These are phyloP conservation scores for Crossocerus cetratus DNA, from an alignment of 2,888 invertebrate genomes.

Conservation along the genomic window DNA sequence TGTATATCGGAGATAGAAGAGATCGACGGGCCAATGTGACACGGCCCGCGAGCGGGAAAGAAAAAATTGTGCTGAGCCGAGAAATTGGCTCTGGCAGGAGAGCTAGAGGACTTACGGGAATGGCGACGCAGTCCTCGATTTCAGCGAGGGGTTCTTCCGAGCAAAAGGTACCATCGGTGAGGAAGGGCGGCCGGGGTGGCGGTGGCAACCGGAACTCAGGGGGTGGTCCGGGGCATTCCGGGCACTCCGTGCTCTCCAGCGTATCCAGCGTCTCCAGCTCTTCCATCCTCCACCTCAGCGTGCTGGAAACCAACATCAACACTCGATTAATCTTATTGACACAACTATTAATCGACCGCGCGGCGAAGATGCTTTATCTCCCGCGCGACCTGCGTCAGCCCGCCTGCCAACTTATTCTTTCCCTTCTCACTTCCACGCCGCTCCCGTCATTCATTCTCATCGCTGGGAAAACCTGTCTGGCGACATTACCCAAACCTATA, in stretches of 20 bases:
- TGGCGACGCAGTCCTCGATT: constrained; percentile 86
- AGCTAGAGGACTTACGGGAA: constrained; percentile 84
- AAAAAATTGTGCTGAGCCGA: too few relatives aligned
- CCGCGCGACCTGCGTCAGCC: background rate
- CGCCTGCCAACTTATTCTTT: background rate
- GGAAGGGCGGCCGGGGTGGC: constrained; percentile 85
- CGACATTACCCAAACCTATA: background rate
- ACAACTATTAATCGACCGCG: constrained; percentile 77
- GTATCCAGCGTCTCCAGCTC: constrained; percentile 84
- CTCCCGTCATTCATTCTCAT: background rate
- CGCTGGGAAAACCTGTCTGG: background rate
- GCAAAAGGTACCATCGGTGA: constrained; percentile 83
- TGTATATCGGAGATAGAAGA: background rate
- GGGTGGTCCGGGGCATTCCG: constrained; percentile 86
- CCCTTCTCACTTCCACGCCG: background rate
- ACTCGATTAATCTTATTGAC: constrained; percentile 73
- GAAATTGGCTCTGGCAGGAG: background rate
- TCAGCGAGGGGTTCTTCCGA: constrained; percentile 85
- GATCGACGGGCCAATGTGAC: background rate
- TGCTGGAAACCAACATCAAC: constrained; percentile 77
- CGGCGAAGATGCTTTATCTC: constrained; percentile 35
- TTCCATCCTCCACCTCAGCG: constrained; percentile 82
- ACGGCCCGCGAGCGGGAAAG: background rate
- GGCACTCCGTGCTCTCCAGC: constrained; percentile 84
- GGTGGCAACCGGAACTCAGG: constrained; percentile 87